Base-by-base conservation (phyloP, 2,888 invertebrate genomes). In the Alsophila aescularia region DNA sequence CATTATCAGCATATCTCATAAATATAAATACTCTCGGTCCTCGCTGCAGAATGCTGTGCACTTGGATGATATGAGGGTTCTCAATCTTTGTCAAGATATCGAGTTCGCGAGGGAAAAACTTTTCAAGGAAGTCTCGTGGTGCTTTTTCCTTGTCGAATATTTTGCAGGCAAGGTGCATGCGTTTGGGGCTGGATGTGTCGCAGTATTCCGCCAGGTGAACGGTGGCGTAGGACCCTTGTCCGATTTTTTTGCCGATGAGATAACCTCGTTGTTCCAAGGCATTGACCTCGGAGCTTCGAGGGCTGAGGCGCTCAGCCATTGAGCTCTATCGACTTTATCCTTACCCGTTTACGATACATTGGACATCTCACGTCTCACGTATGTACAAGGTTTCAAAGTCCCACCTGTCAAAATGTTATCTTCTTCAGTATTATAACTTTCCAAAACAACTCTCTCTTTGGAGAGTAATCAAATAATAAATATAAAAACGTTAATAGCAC, bases 91-190 rank as follows among this genome's bases (percentile, higher is more conserved):
- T 96, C 57, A 98, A 87, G 67, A 98, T 97, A 70, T 98, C 96
- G 67, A 98, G 92, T 92, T 98, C 98, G 56, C 98, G 94, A 21
- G 98, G 98, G 74, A 98, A 96, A 89, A 98, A 98, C 87, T 97
- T 97, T 67, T 96, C 95, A 70, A 97, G 93, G 90, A 98, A 98
- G 90, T 98, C 98, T 57, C 93, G 92, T 7, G 97, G 97, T 39
- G 97, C 97, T 85, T 96, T 96, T 68, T 95, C 95, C 77, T 97
- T 96, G 79, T 98, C 97, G 75, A 98, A 97, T 76, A 98, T 96
- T 87, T 98, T 98, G 85, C 97, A 97, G 16, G 97, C 97, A 53
- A 97, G 92, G 73, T 94, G 94, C 90, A 96, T 94, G 72, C 94
- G 94, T 79, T 95, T 95, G 18, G 94, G 93, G 58, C 93, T 95